Base-by-base conservation (phyloP, 2,113 vertebrate species). In the Siniperca chuatsi region DNA sequence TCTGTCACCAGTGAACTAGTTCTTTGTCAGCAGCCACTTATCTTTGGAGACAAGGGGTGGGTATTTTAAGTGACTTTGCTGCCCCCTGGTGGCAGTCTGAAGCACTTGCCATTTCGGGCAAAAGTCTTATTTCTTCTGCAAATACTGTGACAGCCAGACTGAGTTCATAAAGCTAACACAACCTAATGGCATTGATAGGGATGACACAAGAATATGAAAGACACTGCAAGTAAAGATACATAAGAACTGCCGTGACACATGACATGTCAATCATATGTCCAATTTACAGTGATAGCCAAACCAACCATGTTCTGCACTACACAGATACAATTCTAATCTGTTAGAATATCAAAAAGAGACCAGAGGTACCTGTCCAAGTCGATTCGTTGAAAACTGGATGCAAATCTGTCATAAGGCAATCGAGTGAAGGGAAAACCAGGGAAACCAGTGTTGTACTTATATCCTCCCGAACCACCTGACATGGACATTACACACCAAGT, bases 281-380 rank as follows among this genome's bases (percentile, higher is more conserved):
- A 64, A 5, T 48, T 70, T 57, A 50, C 0, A 4, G 20, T 3
- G n/a, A 29, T 46, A 78, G 61, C 18, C 37, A 29, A 75, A 64
- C 42, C 6, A 29, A 42, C 3, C 29, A n/a, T 54, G n/a, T 29
- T 60, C 9, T 55, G 6, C 15, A 33, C 9, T 18, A 50, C 1
- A 60, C n/a, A 72, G 15, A 58, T 50, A 55, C 23, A 64, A 44
- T 6, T 15, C 20, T 37, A 21, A 48, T 50, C 5, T 21, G 37
- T 46, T 15, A 46, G 10, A 55, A 33, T 75, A 62, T 61, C 0
- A 25, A 33, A 65, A 21, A 80, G 3, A 69, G 11, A n/a, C 11
- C 9, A 74, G 37, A 25, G 4, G 12, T 93, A 99, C 98, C 97
- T 97, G 94, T 99, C 96, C 86, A 99, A 89, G 70, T 95, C 96